A percentile compares a stretch with the other conserved stretches of the same genome.
phyloP scores from a whole-genome alignment of 2,797 vertebrate genomes.

The Microctenopoma stevenorrisi region DNA sequence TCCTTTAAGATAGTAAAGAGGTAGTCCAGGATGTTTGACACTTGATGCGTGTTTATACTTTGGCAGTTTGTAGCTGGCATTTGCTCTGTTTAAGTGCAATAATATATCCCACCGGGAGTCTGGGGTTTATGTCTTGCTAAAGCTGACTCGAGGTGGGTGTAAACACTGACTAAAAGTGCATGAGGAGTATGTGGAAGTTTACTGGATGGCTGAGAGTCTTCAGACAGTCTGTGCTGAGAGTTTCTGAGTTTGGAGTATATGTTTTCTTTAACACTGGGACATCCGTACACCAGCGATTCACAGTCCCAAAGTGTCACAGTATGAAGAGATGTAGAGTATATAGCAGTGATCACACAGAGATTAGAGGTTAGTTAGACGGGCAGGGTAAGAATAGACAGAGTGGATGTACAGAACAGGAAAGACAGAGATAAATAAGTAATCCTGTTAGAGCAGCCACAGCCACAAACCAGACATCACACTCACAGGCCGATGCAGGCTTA shows the following conservation, averaged over 20 bases:
- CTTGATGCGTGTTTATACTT: too few relatives aligned
- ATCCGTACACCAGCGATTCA: neutral
- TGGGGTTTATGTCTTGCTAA: neutral
- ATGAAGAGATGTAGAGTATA: too few relatives aligned
- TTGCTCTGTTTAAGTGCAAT: neutral
- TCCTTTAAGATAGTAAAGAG: neutral
- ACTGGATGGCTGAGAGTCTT: too few relatives aligned
- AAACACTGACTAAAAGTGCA: neutral
- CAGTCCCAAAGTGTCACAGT: too few relatives aligned
- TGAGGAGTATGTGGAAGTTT: too few relatives aligned
- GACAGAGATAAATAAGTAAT: slow-evolving; percentile 46
- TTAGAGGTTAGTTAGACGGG: slow-evolving; percentile 31
- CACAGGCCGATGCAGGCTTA: slow-evolving; percentile 42
- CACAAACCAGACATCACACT: slow-evolving; percentile 50
- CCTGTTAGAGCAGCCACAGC: slow-evolving; percentile 45
- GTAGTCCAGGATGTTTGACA: neutral
- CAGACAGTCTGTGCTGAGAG: neutral
- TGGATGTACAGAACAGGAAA: slow-evolving; percentile 18
- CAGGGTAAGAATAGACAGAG: slow-evolving; percentile 54
- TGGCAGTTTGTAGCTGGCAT: neutral
- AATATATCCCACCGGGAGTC: neutral
- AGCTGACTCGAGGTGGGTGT: neutral
- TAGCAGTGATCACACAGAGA: neutral
- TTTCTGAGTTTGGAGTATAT: neutral
- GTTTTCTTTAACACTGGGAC: neutral